Evolutionary conservation across 2,797 vertebrate species (phyloP).

Genomic region (Myotis daubentonii): DNA sequence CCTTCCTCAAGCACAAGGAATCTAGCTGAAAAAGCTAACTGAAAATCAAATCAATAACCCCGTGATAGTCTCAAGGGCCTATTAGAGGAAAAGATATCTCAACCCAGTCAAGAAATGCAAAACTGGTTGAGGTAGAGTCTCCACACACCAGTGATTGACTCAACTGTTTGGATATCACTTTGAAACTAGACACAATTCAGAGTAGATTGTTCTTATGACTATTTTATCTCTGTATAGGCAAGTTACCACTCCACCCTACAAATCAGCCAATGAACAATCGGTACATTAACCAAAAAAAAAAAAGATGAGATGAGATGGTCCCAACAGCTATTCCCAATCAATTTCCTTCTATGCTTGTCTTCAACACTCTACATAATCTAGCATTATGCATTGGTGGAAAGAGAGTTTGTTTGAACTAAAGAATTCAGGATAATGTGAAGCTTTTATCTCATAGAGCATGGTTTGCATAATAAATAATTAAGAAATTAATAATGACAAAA

Average conservation of each 20-base stretch:
- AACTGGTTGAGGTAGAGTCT: not conserved
- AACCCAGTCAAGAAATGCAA: not conserved
- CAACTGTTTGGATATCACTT: conserved; percentile 14
- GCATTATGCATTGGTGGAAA: not conserved
- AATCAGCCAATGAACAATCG: not conserved
- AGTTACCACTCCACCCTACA: not conserved
- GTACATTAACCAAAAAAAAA: conserved; percentile 31
- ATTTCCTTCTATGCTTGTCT: not conserved
- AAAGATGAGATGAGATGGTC: not conserved
- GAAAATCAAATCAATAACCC: conserved; percentile 29
- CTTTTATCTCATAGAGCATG: conserved; percentile 23
- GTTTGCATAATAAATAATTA: conserved; percentile 81
- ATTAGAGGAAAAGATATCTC: conserved; percentile 3
- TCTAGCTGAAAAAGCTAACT: conserved; percentile 55
- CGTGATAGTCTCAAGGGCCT: conserved; percentile 7
- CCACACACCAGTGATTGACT: not conserved
- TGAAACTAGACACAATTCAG: conserved; percentile 35
- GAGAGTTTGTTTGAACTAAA: not conserved
- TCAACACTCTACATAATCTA: not conserved
- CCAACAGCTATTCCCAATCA: not conserved
- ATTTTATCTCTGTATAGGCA: not conserved
- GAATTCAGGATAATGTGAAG: not conserved
- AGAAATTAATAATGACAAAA: conserved; percentile 75
- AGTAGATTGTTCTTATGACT: not conserved
- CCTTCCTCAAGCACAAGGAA: not conserved